Evolutionary conservation across 1,140 invertebrate species (phyloP).

Genomic region (Drosophila navojoa): DNA sequence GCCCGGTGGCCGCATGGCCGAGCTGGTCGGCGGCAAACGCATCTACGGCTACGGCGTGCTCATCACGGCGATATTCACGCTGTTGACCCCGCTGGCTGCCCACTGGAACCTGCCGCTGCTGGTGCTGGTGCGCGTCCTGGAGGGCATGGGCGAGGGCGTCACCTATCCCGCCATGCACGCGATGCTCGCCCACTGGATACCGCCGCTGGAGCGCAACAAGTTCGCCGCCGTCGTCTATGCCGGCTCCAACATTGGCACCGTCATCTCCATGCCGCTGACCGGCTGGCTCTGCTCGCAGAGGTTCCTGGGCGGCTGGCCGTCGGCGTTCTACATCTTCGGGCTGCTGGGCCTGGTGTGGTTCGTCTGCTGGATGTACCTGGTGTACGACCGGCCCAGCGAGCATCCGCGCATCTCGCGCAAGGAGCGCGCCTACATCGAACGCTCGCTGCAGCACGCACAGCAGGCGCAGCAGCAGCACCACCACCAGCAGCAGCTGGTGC

Average conservation of each 20-base stretch:
- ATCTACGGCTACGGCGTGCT: constrained; percentile 91
- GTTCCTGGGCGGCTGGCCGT: constrained; percentile 90
- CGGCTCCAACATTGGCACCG: constrained; percentile 88
- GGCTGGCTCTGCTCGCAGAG: constrained; percentile 89
- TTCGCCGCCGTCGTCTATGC: constrained; percentile 92
- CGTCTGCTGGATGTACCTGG: constrained; percentile 88
- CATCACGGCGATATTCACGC: constrained; percentile 90
- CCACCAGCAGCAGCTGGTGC: background rate
- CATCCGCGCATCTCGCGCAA: constrained; percentile 91
- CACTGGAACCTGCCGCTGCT: constrained; percentile 89
- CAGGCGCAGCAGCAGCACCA: constrained; percentile 61
- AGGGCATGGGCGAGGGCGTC: constrained; percentile 94
- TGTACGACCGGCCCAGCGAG: constrained; percentile 90
- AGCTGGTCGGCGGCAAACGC: constrained; percentile 91
- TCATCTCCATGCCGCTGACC: constrained; percentile 90
- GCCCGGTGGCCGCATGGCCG: constrained; percentile 92
- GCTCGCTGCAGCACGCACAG: constrained; percentile 81
- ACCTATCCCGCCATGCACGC: constrained; percentile 93
- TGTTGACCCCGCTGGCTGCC: constrained; percentile 90
- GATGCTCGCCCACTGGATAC: constrained; percentile 92
- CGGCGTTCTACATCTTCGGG: constrained; percentile 92
- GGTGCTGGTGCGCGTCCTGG: constrained; percentile 90
- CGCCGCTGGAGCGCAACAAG: constrained; percentile 91
- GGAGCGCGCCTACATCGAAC: constrained; percentile 88
- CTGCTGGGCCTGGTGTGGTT: constrained; percentile 92